Conservation (phyloP, 2,888 invertebrate species). For the Cantharis rufa region DNA sequence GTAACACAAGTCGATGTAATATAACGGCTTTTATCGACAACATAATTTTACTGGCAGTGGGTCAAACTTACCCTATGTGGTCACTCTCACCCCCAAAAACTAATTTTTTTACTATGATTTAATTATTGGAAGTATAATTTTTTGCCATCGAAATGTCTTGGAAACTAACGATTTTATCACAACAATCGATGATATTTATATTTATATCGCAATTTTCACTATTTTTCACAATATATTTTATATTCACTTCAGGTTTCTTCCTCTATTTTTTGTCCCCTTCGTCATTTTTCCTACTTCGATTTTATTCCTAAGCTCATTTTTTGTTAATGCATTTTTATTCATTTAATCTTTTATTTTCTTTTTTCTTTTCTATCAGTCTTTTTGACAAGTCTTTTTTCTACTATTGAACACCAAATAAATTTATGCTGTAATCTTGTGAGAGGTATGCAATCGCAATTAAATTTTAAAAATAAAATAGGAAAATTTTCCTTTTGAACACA, state of each 20-base stretch:
- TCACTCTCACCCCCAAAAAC: not conserved
- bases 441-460: too few species aligned
- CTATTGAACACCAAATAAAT: too few species aligned
- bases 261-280: not conserved
- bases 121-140: not conserved
- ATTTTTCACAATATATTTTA: not conserved
- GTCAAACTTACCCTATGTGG: not conserved
- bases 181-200: not conserved
- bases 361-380: too few species aligned
- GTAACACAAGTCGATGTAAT: not conserved
- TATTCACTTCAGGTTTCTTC: not conserved
- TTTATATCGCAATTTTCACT: not conserved
- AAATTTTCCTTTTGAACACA: too few species aligned
- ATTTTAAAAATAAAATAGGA: too few species aligned
- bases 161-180: not conserved
- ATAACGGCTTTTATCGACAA: not conserved
- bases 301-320: too few species aligned
- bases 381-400: too few species aligned
- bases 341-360: too few species aligned
- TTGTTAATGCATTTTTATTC: too few species aligned
- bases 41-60: not conserved
- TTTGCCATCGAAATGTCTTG: not conserved
- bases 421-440: too few species aligned
- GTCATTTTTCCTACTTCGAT: not conserved
- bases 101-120: not conserved